These are phyloP conservation scores for Notamacropus eugenii DNA, from an alignment of 2,797 vertebrate genomes.

Conservation along the genomic window DNA sequence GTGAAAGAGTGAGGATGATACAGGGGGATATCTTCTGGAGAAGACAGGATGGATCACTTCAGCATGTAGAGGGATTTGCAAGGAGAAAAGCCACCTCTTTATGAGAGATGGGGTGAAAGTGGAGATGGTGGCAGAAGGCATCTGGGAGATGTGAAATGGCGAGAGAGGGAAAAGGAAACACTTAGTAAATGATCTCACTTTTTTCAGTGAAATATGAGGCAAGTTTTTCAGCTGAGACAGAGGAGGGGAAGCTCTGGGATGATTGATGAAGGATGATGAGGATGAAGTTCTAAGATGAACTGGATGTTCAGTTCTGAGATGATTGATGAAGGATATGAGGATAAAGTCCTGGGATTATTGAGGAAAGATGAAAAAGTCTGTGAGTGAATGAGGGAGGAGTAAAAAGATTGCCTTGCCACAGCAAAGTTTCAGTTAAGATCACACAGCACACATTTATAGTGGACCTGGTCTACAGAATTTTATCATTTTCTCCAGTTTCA, in stretches of 20 bases:
- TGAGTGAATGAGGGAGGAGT: background rate
- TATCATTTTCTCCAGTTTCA: background rate
- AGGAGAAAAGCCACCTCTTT: background rate
- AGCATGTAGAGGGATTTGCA: background rate
- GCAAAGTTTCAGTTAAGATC: background rate
- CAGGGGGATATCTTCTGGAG: background rate
- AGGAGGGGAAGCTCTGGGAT: background rate
- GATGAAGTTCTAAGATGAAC: too few relatives aligned
- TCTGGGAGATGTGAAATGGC: background rate
- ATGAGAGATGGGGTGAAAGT: background rate
- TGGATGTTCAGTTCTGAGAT: too few relatives aligned
- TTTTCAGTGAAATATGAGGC: background rate
- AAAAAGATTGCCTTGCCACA: background rate
- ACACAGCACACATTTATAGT: background rate
- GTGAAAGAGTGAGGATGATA: background rate
- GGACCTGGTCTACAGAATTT: background rate
- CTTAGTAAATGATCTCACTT: background rate
- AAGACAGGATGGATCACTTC: background rate
- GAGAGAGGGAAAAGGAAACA: background rate
- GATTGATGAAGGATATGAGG: too few relatives aligned
- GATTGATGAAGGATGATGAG: background rate
- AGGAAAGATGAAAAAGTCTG: background rate
- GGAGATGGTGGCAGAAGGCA: background rate
- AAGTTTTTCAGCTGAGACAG: background rate
- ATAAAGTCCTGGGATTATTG: background rate